phyloP scores from a whole-genome alignment of 1,140 invertebrate species.

The Penaeus chinensis region DNA sequence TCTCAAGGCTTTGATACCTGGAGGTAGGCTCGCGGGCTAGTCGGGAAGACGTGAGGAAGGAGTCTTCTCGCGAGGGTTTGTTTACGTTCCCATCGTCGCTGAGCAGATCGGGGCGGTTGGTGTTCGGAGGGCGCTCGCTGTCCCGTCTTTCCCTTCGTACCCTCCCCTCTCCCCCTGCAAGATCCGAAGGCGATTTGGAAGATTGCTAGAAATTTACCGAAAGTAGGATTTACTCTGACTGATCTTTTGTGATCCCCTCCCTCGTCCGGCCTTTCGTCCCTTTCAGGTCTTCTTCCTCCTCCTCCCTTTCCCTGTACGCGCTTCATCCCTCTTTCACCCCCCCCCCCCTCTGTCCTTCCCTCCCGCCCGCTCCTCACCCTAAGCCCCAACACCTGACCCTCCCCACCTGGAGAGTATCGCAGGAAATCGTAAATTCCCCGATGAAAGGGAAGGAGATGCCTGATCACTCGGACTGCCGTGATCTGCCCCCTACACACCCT shows the following conservation, averaged over 20 bases:
- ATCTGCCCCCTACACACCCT: too few species aligned
- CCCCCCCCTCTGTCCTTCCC: not conserved
- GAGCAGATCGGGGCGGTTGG: not conserved
- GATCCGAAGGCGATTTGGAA: not conserved
- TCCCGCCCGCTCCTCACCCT: not conserved
- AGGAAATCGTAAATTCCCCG: constrained; percentile 8
- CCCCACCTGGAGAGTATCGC: constrained; percentile 1
- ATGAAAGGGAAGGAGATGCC: too few species aligned
- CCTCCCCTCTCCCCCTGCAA: not conserved
- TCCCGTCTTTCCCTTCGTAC: not conserved
- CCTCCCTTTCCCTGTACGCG: constrained; percentile 14
- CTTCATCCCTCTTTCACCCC: not conserved
- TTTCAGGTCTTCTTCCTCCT: not conserved
- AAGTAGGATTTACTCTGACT: too few species aligned
- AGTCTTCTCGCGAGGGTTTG: not conserved
- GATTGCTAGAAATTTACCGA: too few species aligned
- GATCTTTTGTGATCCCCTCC: too few species aligned
- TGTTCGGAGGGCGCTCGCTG: too few species aligned
- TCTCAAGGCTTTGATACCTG: too few species aligned
- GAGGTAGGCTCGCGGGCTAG: too few species aligned
- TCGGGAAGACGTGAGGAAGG: not conserved
- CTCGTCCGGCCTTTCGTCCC: too few species aligned
- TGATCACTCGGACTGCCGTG: too few species aligned
- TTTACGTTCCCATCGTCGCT: not conserved
- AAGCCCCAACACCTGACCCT: not conserved